Evolutionary conservation across 2,888 invertebrate genomes (phyloP), one percentile per base, ranked within the genome.

Genomic region (Pollenia amentaria): DNA sequence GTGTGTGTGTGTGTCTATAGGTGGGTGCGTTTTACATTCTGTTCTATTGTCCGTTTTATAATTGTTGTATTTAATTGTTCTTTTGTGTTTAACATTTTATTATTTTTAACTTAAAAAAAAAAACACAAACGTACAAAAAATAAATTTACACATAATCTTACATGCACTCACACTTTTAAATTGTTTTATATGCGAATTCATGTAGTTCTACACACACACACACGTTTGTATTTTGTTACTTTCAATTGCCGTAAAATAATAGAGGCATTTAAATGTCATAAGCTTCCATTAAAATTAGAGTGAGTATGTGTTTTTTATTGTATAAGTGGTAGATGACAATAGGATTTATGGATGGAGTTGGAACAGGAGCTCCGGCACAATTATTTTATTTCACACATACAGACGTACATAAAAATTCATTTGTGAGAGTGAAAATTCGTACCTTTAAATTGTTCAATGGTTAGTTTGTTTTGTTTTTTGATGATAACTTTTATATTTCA

Each of bases 161-260:
- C 11, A 60, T 44, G 21, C 9, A 73, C 7, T 6, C 10, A 62
- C 12, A 51, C 44, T 46, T 11, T 42, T 48, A 40, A 38, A 62
- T n/a, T 62, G 29, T 29, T 29, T 29, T 29, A 14, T 62, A 62
- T 21, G 55, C 21, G 12, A 40, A 18, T 55, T 55, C 29, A 29
- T 29, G 29, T 29, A 29, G 12, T 69, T 6, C 1, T 21, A 21
- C 12, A 12, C 14, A 55, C 29, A 29, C 21, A 38, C 67, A 48
- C 10, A 42, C 67, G 29, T 55, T 53, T 46, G 46, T 67, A 60
- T 40, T 46, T 67, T 67, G 64, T 29, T 81, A 48, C 78, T 75
- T 85, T 82, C 75, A 86, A 78, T 82, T 82, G 78, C 79, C 78
- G 69, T 69, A 70, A 86, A 86, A 86, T 85, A 85, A 82, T 79